phyloP scores from a whole-genome alignment of 2,113 vertebrate genomes.

The Corythornis madagascariensis region DNA sequence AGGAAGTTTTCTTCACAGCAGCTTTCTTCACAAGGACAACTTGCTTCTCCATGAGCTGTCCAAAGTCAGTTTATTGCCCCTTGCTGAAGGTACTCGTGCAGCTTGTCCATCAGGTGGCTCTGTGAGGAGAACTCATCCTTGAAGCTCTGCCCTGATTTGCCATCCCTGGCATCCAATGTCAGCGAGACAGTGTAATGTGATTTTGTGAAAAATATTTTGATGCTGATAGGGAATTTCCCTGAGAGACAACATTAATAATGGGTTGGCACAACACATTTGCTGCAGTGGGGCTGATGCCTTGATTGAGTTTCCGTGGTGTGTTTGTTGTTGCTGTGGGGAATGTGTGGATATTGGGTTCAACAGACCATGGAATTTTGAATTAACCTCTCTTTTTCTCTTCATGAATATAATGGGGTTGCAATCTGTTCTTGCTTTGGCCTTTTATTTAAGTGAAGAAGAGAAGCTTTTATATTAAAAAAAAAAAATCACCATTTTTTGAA shows the following conservation, averaged over 20 bases:
- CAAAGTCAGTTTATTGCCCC: slow-evolving; percentile 52
- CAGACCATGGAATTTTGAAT: slow-evolving; percentile 73
- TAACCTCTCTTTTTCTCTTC: slow-evolving; percentile 70
- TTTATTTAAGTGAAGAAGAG: slow-evolving; percentile 18
- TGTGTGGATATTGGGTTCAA: slow-evolving; percentile 67
- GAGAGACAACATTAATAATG: slow-evolving; percentile 74
- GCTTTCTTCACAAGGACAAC: slow-evolving; percentile 48
- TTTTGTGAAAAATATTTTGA: slow-evolving; percentile 66
- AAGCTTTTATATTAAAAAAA: background rate
- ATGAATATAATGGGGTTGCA: slow-evolving; percentile 55
- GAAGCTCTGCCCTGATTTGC: slow-evolving; percentile 17
- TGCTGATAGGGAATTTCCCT: slow-evolving; percentile 70
- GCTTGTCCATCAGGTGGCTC: background rate
- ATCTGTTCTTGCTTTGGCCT: slow-evolving; percentile 50
- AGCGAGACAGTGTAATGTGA: slow-evolving; percentile 44
- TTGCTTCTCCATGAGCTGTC: slow-evolving; percentile 74
- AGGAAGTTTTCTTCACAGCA: background rate
- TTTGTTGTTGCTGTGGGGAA: slow-evolving; percentile 76
- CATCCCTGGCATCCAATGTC: slow-evolving; percentile 17
- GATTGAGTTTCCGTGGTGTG: slow-evolving; percentile 72
- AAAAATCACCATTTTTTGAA: background rate
- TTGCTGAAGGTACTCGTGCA: slow-evolving; percentile 15
- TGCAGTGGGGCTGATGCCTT: slow-evolving; percentile 70
- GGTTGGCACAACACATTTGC: slow-evolving; percentile 71
- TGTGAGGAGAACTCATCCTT: slow-evolving; percentile 9